phyloP scores from a whole-genome alignment of 2,888 invertebrate genomes.

The Parnassius mnemosyne region DNA sequence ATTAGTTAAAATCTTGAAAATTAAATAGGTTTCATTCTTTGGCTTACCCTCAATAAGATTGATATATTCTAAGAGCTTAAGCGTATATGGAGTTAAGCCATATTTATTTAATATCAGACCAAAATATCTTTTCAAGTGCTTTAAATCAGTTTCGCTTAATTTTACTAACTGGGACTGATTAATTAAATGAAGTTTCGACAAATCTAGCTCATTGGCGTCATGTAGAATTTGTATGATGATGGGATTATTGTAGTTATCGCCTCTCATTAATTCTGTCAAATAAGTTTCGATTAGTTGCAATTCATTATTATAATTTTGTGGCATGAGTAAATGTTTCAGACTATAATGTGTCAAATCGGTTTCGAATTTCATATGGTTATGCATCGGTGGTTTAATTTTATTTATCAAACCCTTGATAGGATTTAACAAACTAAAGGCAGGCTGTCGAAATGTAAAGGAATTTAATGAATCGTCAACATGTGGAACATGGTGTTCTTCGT shows the following conservation, averaged over 20 bases:
- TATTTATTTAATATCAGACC: slow-evolving; percentile 16
- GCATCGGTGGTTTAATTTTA: neutral
- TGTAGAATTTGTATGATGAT: slow-evolving; percentile 6
- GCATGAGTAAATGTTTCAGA: neutral
- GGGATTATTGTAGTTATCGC: slow-evolving; percentile 9
- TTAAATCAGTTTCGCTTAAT: slow-evolving; percentile 6
- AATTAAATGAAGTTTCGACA: slow-evolving; percentile 7
- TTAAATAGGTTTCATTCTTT: slow-evolving; percentile 9
- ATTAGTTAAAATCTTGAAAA: slow-evolving; percentile 15
- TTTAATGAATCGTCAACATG: neutral
- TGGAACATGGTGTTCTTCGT: neutral
- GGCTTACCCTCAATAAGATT: slow-evolving; percentile 17
- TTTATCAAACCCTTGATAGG: slow-evolving; percentile 3
- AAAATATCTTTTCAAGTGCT: slow-evolving; percentile 16
- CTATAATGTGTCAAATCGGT: slow-evolving; percentile 2
- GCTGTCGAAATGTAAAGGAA: neutral
- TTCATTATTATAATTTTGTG: slow-evolving; percentile 2
- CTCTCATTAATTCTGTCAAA: slow-evolving; percentile 7
- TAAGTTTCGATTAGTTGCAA: slow-evolving; percentile 1
- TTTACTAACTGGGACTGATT: slow-evolving; percentile 10
- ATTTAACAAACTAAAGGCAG: neutral
- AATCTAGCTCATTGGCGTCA: slow-evolving; percentile 11
- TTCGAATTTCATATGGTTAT: neutral
- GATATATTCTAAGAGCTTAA: slow-evolving; percentile 19
- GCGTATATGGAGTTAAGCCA: slow-evolving; percentile 16